Percentiles rank a stretch among this genome's conserved stretches.
Conservation (phyloP, 2,113 vertebrate species). For the Pseudonaja textilis region DNA sequence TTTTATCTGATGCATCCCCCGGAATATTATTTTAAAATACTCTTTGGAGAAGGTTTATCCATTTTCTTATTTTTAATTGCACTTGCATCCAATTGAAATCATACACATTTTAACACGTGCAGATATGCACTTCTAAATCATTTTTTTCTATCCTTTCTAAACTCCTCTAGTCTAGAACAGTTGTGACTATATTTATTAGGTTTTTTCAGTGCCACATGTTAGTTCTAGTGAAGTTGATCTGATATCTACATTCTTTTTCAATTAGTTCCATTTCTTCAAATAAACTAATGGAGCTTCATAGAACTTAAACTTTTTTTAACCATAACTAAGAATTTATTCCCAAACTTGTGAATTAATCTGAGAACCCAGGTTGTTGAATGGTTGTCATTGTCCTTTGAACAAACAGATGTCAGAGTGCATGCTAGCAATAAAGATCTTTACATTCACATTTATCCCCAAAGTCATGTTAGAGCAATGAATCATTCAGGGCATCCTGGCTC, state of each 20-base stretch:
- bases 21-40: too few relatives aligned
- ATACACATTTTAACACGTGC: background rate
- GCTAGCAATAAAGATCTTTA: conserved; percentile 36
- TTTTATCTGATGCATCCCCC: too few relatives aligned
- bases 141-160: background rate
- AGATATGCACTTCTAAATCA: background rate
- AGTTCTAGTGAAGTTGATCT: conserved; percentile 14
- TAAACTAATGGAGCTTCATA: background rate
- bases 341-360: conserved; percentile 38
- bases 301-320: background rate
- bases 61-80: background rate
- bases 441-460: conserved; percentile 46
- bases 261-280: conserved; percentile 1
- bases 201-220: conserved; percentile 50
- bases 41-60: too few relatives aligned
- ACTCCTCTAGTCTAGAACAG: conserved; percentile 29
- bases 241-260: background rate
- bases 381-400: conserved; percentile 18
- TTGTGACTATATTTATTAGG: background rate
- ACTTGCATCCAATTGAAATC: background rate
- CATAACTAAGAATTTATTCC: conserved; percentile 19
- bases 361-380: background rate
- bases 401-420: conserved; percentile 38
- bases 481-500: conserved; percentile 15
- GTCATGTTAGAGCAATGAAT: conserved; percentile 42